Percentiles rank a stretch among this genome's conserved stretches.
phyloP scores from a whole-genome alignment of 2,888 invertebrate genomes.

The Notodonta ziczac region DNA sequence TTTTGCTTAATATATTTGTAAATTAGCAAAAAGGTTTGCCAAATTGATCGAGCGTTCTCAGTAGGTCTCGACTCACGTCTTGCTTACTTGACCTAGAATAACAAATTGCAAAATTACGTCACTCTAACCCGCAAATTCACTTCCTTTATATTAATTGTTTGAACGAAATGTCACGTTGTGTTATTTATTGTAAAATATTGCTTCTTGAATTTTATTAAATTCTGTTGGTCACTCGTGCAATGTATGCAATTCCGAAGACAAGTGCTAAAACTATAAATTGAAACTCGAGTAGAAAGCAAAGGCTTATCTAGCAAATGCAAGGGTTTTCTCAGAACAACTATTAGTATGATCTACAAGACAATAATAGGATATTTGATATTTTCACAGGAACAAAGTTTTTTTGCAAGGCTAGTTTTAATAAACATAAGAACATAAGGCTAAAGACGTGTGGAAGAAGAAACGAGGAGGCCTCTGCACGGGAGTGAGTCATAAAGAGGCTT shows the following conservation, averaged over 20 bases:
- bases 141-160: slow-evolving; percentile 7
- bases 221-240: neutral
- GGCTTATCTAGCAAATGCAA: neutral
- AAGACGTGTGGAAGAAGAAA: no score
- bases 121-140: slow-evolving; percentile 12
- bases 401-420: no score
- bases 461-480: no score
- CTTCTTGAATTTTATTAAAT: neutral
- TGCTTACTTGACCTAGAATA: slow-evolving; percentile 19
- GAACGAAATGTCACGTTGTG: neutral
- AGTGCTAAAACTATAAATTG: neutral
- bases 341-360: neutral
- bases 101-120: slow-evolving; percentile 22
- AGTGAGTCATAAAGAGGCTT: no score
- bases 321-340: neutral
- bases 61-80: slow-evolving; percentile 4
- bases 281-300: neutral
- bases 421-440: no score
- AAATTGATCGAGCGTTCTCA: slow-evolving; percentile 11
- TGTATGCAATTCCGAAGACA: neutral
- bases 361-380: no score
- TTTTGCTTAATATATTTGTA: slow-evolving; percentile 9
- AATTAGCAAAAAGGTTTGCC: slow-evolving; percentile 13
- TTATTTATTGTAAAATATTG: neutral
- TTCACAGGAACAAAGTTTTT: no score